A percentile compares a stretch with the other conserved stretches of the same genome.
These are phyloP conservation scores for Trichopria drosophilae DNA, from an alignment of 2,888 invertebrate species.

Conservation along the genomic window DNA sequence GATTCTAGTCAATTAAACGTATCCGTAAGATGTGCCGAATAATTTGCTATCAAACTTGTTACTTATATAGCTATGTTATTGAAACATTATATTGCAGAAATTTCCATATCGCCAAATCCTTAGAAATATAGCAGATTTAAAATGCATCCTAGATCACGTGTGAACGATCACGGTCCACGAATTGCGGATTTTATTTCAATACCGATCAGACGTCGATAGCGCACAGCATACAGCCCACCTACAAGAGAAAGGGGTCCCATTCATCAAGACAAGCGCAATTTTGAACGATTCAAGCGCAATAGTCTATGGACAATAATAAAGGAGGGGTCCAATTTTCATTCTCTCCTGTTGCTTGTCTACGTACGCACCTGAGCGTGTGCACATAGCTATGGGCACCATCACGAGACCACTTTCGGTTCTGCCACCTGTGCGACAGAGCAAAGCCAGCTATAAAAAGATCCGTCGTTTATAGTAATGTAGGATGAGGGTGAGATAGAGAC, in stretches of 20 bases:
- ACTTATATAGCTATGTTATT: too few relatives aligned
- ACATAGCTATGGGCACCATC: too few relatives aligned
- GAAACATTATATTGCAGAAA: too few relatives aligned
- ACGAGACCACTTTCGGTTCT: slow-evolving; percentile 38
- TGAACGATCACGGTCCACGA: too few relatives aligned
- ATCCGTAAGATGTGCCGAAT: too few relatives aligned
- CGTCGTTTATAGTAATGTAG: slow-evolving; percentile 34
- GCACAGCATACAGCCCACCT: slow-evolving; percentile 22
- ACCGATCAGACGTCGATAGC: slow-evolving; percentile 40
- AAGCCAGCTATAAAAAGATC: slow-evolving; percentile 50
- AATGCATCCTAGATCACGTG: too few relatives aligned
- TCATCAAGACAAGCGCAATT: slow-evolving; percentile 11
- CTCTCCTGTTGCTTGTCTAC: not conserved
- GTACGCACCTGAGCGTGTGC: slow-evolving; percentile 11
- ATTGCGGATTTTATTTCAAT: slow-evolving; percentile 38
- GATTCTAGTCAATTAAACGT: too few relatives aligned
- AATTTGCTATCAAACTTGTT: too few relatives aligned
- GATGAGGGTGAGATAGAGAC: slow-evolving; percentile 27
- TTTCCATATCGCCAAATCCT: too few relatives aligned
- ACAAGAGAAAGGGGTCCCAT: slow-evolving; percentile 18
- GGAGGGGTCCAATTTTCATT: slow-evolving; percentile 7
- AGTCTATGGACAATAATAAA: slow-evolving; percentile 18
- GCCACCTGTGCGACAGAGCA: slow-evolving; percentile 51
- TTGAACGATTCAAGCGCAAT: slow-evolving; percentile 19
- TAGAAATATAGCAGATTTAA: too few relatives aligned